These are phyloP conservation scores for Canis aureus DNA, from an alignment of 2,113 vertebrate species.

Conservation along the genomic window DNA sequence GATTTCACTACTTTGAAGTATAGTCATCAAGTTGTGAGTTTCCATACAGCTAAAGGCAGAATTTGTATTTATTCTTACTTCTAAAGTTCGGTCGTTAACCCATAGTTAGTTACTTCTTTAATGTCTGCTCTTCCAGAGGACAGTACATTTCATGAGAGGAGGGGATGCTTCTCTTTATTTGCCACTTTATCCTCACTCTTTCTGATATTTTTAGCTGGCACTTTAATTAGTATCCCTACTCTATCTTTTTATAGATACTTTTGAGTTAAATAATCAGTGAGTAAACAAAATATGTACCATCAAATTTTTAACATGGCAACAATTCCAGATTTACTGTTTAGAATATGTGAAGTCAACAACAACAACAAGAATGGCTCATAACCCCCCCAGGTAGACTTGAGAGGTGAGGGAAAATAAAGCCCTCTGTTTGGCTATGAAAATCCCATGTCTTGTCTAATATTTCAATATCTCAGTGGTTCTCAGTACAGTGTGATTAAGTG, in stretches of 20 bases:
- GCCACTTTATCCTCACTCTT: not conserved
- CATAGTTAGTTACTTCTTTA: not conserved
- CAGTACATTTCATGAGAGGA: accelerated
- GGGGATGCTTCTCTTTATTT: not conserved
- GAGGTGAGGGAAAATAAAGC: not conserved
- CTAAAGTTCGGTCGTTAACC: not conserved
- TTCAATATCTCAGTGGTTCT: not conserved
- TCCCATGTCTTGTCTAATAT: not conserved
- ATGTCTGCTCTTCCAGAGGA: not conserved
- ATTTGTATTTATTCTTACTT: not conserved
- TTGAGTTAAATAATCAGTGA: not conserved
- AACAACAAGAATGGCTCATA: not conserved
- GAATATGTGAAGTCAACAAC: not conserved
- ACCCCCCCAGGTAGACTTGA: not conserved
- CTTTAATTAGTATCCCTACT: not conserved
- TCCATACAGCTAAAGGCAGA: not conserved
- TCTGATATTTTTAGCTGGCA: not conserved
- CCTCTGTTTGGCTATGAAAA: not conserved
- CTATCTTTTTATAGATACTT: not conserved
- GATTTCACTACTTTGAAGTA: not conserved
- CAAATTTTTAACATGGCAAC: not conserved
- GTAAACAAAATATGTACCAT: not conserved
- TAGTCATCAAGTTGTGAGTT: not conserved
- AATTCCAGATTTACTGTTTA: not conserved
- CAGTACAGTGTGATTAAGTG: not conserved